Evolutionary conservation across 2,113 vertebrate species (phyloP), one percentile per base, ranked within the genome.

Genomic region (Columba janthina): DNA sequence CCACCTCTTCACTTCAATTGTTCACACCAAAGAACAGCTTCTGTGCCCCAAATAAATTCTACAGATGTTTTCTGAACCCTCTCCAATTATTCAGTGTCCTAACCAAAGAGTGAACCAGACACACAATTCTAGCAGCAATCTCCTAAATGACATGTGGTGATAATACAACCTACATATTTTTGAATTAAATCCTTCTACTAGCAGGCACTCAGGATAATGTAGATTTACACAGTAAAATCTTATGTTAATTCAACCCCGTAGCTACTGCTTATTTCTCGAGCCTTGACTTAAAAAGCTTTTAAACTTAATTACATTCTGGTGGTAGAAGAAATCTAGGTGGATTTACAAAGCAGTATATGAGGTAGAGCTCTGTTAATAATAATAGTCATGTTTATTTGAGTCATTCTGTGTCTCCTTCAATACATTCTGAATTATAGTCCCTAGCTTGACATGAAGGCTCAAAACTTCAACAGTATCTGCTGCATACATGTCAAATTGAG

Each of bases 161-260:
- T 83, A 94, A 95, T 40, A 79, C 40, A 40, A 40, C 40, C 40
- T 40, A 40, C 82, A 25, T 51, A 62, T 60, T 75, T 94, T 83
- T 83, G 15, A 95, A 91, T 88, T 74, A 80, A 85, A 90, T 93
- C 46, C 32, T 70, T 76, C 85, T 84, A 67, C 64, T 26, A 85
- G 71, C 40, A 93, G 79, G 69, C 78, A 83, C 38, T 71, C 29
- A 15, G 78, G 64, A 91, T 89, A 90, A 94, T 53, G 71, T 4
- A 95, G 85, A 94, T 96, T 94, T 90, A 77, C 80, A 89, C 1
- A 87, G 38, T 56, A 66, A 4, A 21, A 75, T 58, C 44, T 92
- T 90, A 91, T 80, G 82, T 60, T 93, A 95, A 83, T 88, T 95
- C 69, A 73, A 79, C 88, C 74, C 53, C 64, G 38, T 62, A 80